phyloP scores from a whole-genome alignment of 1,140 invertebrate genomes.

The Heterodera schachtii region DNA sequence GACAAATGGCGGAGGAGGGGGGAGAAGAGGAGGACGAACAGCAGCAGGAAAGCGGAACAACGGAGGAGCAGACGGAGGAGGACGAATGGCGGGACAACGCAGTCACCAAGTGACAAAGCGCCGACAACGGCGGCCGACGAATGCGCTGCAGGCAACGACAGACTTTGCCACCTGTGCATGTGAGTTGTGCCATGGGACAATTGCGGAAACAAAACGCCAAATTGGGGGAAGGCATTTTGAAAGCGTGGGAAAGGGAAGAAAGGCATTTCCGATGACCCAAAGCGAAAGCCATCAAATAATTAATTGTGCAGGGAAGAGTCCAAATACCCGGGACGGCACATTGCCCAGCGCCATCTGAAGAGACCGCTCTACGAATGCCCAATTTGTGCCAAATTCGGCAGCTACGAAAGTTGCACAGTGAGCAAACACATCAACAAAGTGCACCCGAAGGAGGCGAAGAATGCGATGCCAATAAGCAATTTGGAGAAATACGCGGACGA shows the following conservation, averaged over 20 bases:
- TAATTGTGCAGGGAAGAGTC: conserved; percentile 48
- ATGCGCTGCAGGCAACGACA: conserved; percentile 17
- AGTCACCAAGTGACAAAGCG: background rate
- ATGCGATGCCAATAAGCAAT: conserved; percentile 48
- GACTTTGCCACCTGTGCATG: conserved; percentile 32
- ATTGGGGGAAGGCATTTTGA: no score
- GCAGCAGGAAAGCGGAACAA: conserved; percentile 9
- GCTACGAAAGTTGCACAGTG: conserved; percentile 49
- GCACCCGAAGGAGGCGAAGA: conserved; percentile 40
- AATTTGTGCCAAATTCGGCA: conserved; percentile 53
- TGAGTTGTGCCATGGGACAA: background rate
- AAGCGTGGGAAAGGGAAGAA: no score
- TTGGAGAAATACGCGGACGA: conserved; percentile 56
- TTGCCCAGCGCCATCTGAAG: conserved; percentile 58
- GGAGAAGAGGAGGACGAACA: background rate
- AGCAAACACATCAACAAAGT: conserved; percentile 53
- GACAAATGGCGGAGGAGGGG: background rate
- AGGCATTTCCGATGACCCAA: no score
- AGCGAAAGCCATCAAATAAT: no score
- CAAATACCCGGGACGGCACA: conserved; percentile 58
- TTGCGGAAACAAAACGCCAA: background rate
- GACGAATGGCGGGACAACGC: conserved; percentile 8
- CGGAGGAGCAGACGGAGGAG: conserved; percentile 3
- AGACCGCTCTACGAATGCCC: conserved; percentile 58
- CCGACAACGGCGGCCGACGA: background rate